Evolutionary conservation across 2,888 invertebrate genomes (phyloP).

Genomic region (Branchipolynoe longqiensis): DNA sequence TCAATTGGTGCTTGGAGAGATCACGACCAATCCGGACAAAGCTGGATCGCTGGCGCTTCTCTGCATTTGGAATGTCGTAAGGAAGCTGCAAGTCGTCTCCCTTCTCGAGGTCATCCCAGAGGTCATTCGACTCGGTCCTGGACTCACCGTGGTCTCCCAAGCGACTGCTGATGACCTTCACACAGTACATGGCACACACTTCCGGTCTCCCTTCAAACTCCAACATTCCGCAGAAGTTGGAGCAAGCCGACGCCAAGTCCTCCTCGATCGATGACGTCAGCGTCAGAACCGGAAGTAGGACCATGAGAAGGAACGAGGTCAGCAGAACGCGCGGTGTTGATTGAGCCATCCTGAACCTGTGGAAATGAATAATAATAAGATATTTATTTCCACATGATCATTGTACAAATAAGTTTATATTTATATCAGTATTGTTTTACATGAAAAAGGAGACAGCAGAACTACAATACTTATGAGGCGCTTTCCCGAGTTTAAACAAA

Average conservation of each 20-base stretch:
- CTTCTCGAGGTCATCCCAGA: conserved; percentile 17
- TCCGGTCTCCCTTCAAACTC: not conserved
- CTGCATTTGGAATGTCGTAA: not conserved
- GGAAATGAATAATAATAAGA: not conserved
- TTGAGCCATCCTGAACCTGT: conserved; percentile 15
- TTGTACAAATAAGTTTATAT: no score
- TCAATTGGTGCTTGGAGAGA: not conserved
- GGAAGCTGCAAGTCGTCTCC: not conserved
- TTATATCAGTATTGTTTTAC: no score
- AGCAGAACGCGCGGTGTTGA: not conserved
- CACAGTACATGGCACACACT: conserved; percentile 37
- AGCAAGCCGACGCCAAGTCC: conserved; percentile 16
- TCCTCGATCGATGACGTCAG: conserved; percentile 48
- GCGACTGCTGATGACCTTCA: conserved; percentile 23
- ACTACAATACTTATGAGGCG: no score
- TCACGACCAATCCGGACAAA: conserved; percentile 63
- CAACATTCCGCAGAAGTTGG: conserved; percentile 36
- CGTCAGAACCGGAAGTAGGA: conserved; percentile 41
- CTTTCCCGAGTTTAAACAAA: no score
- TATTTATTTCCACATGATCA: no score
- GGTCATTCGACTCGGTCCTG: not conserved
- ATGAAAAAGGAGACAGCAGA: no score
- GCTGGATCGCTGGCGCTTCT: conserved; percentile 40
- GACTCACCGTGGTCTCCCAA: conserved; percentile 1
- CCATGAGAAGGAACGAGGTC: conserved; percentile 11